Conservation (phyloP, 2,888 invertebrate species). For the Netelia inedita region DNA sequence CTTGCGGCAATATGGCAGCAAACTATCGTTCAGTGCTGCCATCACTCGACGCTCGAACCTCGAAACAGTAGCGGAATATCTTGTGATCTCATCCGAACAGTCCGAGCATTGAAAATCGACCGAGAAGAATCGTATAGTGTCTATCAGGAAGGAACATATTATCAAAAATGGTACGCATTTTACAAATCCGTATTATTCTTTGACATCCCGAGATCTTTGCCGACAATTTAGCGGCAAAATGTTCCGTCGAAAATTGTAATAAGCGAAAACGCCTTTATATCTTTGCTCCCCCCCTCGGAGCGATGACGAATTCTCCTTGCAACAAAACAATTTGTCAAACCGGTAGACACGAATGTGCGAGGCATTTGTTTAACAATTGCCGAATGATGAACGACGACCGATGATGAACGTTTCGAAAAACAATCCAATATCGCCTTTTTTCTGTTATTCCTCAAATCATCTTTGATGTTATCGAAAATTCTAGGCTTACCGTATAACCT, state of each 20-base stretch:
- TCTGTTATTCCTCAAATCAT: neutral
- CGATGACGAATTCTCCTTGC: slow-evolving; percentile 53
- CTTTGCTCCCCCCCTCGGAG: slow-evolving; percentile 23
- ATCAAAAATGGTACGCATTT: slow-evolving; percentile 65
- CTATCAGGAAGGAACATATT: slow-evolving; percentile 43
- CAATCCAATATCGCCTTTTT: neutral
- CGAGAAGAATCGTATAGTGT: slow-evolving; percentile 53
- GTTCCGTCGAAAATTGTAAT: slow-evolving; percentile 14
- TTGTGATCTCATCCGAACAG: slow-evolving; percentile 33
- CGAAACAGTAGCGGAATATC: slow-evolving; percentile 35
- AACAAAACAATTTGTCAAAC: slow-evolving; percentile 62
- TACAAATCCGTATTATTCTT: slow-evolving; percentile 38
- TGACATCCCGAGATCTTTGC: slow-evolving; percentile 40
- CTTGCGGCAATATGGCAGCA: slow-evolving; percentile 32
- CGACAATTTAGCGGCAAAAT: slow-evolving; percentile 6
- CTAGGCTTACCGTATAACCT: slow-evolving; percentile 72
- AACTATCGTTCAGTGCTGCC: slow-evolving; percentile 44
- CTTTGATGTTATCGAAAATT: slow-evolving; percentile 47
- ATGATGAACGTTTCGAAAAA: neutral
- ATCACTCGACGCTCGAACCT: neutral
- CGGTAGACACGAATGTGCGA: slow-evolving; percentile 35
- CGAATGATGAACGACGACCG: neutral
- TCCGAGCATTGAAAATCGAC: slow-evolving; percentile 49
- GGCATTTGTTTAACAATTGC: slow-evolving; percentile 22
- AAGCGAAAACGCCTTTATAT: slow-evolving; percentile 45